Base-by-base conservation (phyloP, 2,797 vertebrate genomes). In the Heliangelus exortis region DNA sequence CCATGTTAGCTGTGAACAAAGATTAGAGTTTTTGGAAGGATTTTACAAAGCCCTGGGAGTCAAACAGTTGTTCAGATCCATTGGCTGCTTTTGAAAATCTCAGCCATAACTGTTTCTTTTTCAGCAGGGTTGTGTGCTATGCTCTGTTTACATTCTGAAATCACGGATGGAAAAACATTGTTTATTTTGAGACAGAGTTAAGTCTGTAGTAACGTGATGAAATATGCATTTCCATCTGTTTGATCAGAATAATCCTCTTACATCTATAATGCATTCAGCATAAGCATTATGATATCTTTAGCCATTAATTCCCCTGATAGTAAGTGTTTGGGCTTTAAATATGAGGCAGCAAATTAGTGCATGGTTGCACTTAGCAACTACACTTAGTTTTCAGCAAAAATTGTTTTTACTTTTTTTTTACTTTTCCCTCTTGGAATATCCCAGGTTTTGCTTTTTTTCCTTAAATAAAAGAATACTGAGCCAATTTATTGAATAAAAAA, bases 221-320 rank as follows among this genome's bases (percentile, higher is more conserved):
- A 95, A 95, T 94, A 96, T 95, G 92, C 50, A 95, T 95, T 95
- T 96, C 95, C 92, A 96, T 95, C 95, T 96, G 96, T 89, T 95
- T 95, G 87, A 95, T 96, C 82, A 84, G 65, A 95, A 91, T 95
- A 96, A 96, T 95, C 92, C 92, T 89, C 92, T 96, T 96, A 95
- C 23, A 81, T 91, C 39, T 91, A 67, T 92, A 95, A 91, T 95
- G 21, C 55, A 96, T 93, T 89, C 94, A 86, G 61, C 43, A 45
- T 86, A 76, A 4, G 39, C 23, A 2, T 87, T 88, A 80, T 73
- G 62, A 91, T 95, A 91, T 84, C 82, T 86, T 95, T 76, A 92
- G 79, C 66, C 69, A 95, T 73, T 96, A 88, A 96, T 92, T 92
- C 92, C 82, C 82, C 29, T 82, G 87, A 93, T 23, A 86, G 81